Evolutionary conservation across 2,113 vertebrate genomes (phyloP), one percentile per base, ranked within the genome.

Genomic region (Mugil cephalus): DNA sequence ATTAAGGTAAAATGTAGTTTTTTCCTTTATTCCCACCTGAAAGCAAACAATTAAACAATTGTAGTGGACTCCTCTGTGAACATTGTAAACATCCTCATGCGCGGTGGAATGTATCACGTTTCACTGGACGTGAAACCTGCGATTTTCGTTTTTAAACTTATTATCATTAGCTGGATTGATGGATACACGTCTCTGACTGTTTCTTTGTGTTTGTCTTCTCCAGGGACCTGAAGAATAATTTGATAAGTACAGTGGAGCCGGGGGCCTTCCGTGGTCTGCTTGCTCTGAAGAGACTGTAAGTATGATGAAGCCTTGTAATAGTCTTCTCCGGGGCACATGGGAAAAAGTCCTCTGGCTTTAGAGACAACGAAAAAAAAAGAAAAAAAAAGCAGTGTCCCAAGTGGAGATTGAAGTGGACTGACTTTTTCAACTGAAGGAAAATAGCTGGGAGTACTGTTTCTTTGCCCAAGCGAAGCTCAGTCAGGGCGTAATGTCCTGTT

Each of bases 141-240:
- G n/a, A 18, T 62, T 39, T 52, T 63, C 8, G 46, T 12, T 1
- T 46, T 8, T 53, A 35, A 74, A 61, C 11, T 19, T 14, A 42
- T 62, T 21, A 60, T 35, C 36, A 24, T 70, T 45, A n/a, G 11
- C 52, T 45, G 59, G 42, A 67, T 35, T 36, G 17, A 53, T 21
- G 40, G 1, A 45, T 58, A 34, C 10, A 58, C 1, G 3, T 68
- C 19, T 68, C 40, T 82, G 11, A 69, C 45, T 68, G 38, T 64
- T 13, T 78, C 17, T 74, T 14, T 85, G 21, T 82, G 14, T 78
- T 58, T 81, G 36, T 79, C 58, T 80, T 61, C 91, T 83, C 85
- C 87, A 96, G 96, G 88, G 94, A 96, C 91, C 92, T 97, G 92
- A 96, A 93, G 90, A 95, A 93, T 93, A 96, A 95, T 93, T 92